Evolutionary conservation across 2,113 vertebrate genomes (phyloP).

Genomic region (Motacilla tschutschensis): DNA sequence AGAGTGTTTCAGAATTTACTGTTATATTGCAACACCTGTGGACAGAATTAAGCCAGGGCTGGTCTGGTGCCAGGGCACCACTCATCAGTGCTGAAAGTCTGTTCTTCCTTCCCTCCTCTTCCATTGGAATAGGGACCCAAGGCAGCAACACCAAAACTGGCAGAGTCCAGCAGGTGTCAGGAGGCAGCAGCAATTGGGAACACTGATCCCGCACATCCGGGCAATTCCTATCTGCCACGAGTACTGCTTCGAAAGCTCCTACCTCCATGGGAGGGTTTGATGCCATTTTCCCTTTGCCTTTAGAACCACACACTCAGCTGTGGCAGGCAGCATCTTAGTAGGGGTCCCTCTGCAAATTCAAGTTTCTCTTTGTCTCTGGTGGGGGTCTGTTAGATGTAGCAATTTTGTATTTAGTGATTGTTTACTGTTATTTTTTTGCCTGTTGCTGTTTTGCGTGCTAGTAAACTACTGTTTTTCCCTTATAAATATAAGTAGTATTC

Average conservation of each 20-base stretch:
- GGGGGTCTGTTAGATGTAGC: not conserved
- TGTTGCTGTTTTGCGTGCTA: not conserved
- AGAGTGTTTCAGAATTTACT: not conserved
- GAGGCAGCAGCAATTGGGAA: not conserved
- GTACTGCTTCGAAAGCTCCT: not conserved
- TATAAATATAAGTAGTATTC: too few species aligned
- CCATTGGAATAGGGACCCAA: rapidly evolving
- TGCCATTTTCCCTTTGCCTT: not conserved
- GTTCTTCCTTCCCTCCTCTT: not conserved
- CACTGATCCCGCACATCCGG: rapidly evolving
- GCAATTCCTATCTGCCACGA: not conserved
- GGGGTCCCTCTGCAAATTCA: not conserved
- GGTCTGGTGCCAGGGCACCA: rapidly evolving
- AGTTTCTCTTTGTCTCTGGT: not conserved
- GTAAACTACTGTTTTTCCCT: not conserved
- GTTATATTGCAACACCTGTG: not conserved
- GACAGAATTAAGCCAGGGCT: not conserved
- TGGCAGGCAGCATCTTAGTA: not conserved
- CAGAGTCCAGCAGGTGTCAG: not conserved
- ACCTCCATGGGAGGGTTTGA: not conserved
- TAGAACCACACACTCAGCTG: not conserved
- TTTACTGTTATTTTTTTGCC: not conserved
- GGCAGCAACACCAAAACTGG: not conserved
- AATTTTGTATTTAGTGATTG: not conserved
- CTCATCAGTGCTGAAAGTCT: rapidly evolving